Base-by-base conservation (phyloP, 2,888 invertebrate genomes). In the Dicranocentrus wangi region DNA sequence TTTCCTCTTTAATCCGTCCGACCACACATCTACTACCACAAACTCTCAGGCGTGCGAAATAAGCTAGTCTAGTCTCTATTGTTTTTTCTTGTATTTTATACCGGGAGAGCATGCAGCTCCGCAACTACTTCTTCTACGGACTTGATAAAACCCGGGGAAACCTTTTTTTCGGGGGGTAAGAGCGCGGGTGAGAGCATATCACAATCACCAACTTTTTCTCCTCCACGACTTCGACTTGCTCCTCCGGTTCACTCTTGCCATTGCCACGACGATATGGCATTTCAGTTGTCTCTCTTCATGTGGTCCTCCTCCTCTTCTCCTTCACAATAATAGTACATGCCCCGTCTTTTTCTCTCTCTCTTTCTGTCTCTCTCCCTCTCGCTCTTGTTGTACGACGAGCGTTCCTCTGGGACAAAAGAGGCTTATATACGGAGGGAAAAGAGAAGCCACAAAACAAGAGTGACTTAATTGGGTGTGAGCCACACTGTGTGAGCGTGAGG, bases 401-500 rank as follows among this genome's bases (percentile, higher is more conserved):
- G 81, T 80, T 83, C 83, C 78, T 81, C 68, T 81, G 83, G 83
- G 83, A 83, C 71, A 76, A n/a, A n/a, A 77, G 71, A 77, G 70
- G 78, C 78, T 83, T 81, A 73, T n/a, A n/a, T 78, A 78, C 71
- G 70, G 68, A 82, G 82, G 70, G 84, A 71, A 71, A 83, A 69
- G 84, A 71, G 72, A 83, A 85, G 85, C 85, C 85, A 81, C 85
- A 83, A 83, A 84, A 86, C 85, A 86, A 83, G 85, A 84, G 85
- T 81, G 82, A 83, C 84, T 86, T 86, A 86, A 86, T 86, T 86
- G 85, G 85, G 85, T 83, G 84, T 84, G 86, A 81, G 82, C 81
- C 82, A 73, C 78, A 78, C 78, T 82, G 75, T 82, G 66, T 82
- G 75, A 81, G 66, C 53, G 70, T 81, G 60, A 73, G 70, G 79